Conservation (phyloP, 2,113 vertebrate genomes). For the Myiopsitta monachus region DNA sequence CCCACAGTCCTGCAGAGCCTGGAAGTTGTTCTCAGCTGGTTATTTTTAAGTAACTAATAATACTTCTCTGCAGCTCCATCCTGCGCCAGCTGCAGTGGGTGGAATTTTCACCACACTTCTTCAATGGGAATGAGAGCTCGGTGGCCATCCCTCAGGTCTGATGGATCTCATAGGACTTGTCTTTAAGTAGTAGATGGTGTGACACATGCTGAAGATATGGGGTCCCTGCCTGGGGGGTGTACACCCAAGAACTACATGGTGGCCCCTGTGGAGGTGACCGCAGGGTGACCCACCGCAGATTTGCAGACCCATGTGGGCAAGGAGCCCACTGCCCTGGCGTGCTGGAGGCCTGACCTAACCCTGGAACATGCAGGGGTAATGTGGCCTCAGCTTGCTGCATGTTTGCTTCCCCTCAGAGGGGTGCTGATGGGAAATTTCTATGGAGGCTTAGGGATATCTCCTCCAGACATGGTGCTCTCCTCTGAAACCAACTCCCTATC, state of each 20-base stretch:
- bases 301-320: neutral
- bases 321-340: neutral
- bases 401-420: neutral
- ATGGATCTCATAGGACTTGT: neutral
- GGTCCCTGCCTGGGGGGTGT: neutral
- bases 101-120: neutral
- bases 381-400: neutral
- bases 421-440: neutral
- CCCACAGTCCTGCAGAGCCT: neutral
- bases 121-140: neutral
- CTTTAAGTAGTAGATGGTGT: neutral
- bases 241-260: neutral
- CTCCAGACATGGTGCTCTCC: neutral
- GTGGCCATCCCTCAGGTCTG: neutral
- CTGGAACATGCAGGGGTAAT: fast-evolving
- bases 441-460: neutral
- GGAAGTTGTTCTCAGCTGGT: conserved; percentile 33
- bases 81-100: neutral
- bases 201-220: neutral
- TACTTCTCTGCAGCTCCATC: neutral
- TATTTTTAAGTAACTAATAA: conserved; percentile 31
- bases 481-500: neutral
- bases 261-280: neutral
- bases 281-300: neutral
- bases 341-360: neutral